Evolutionary conservation across 2,113 vertebrate species (phyloP).

Genomic region (Poecilia latipinna): DNA sequence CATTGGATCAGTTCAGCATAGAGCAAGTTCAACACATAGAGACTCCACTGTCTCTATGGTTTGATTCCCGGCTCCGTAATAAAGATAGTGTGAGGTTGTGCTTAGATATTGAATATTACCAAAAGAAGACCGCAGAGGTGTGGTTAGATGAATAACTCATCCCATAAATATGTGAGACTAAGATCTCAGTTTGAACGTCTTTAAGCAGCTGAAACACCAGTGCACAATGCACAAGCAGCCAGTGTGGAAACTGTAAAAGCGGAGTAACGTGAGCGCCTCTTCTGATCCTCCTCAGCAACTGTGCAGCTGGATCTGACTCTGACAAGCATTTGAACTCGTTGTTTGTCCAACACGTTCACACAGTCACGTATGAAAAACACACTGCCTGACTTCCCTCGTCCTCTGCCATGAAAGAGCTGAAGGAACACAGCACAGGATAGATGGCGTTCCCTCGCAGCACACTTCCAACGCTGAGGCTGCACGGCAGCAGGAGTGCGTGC

Average conservation of each 20-base stretch:
- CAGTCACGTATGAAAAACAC: conserved; percentile 3
- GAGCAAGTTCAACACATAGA: no score
- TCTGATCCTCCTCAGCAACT: neutral
- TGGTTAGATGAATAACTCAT: neutral
- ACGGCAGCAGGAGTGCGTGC: conserved; percentile 64
- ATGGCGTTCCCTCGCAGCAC: conserved; percentile 58
- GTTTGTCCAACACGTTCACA: neutral
- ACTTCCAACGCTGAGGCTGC: conserved; percentile 55
- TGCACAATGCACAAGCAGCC: neutral
- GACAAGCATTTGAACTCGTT: neutral
- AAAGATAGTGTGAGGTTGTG: neutral
- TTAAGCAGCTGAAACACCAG: neutral
- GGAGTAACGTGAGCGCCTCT: neutral
- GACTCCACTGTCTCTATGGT: no score
- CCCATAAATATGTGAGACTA: neutral
- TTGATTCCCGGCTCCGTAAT: neutral
- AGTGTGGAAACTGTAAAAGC: neutral
- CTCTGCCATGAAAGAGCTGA: conserved; percentile 23
- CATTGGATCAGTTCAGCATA: no score
- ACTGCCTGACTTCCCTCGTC: neutral
- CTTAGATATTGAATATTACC: neutral
- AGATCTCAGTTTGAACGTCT: neutral
- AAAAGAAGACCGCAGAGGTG: neutral
- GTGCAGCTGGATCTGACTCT: neutral
- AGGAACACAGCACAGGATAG: conserved; percentile 42